These are phyloP conservation scores for Chaenocephalus aceratus DNA, from an alignment of 2,113 vertebrate species.

Conservation along the genomic window DNA sequence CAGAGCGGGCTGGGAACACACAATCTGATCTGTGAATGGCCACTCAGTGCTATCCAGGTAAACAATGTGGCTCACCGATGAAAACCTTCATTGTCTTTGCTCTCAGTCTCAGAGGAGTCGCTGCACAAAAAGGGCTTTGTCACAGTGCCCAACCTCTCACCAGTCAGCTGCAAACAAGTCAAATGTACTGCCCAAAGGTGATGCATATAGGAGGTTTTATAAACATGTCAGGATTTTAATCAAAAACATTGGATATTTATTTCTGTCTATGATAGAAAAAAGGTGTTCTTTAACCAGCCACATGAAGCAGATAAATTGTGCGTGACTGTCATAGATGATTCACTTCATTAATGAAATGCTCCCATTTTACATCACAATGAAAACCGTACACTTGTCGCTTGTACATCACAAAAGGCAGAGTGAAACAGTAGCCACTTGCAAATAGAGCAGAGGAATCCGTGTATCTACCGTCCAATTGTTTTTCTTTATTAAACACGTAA, in stretches of 20 bases:
- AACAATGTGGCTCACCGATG: slow-evolving; percentile 66
- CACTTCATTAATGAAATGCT: slow-evolving; percentile 37
- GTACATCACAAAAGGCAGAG: slow-evolving; percentile 35
- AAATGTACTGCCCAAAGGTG: slow-evolving; percentile 29
- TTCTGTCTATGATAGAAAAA: neutral
- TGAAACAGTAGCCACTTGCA: slow-evolving; percentile 22
- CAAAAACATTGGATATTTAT: neutral
- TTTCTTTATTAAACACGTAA: no score
- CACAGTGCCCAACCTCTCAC: slow-evolving; percentile 30
- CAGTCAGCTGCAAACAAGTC: slow-evolving; percentile 49
- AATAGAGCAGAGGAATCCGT: neutral
- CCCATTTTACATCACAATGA: slow-evolving; percentile 29
- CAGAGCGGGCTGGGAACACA: slow-evolving; percentile 45
- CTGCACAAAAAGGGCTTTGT: slow-evolving; percentile 73
- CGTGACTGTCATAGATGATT: slow-evolving; percentile 18
- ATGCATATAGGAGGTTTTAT: slow-evolving; percentile 10
- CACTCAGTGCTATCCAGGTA: slow-evolving; percentile 42
- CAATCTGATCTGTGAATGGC: slow-evolving; percentile 65
- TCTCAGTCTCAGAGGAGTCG: slow-evolving; percentile 55
- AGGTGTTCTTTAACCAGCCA: no score
- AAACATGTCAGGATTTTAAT: neutral
- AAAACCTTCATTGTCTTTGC: slow-evolving; percentile 75
- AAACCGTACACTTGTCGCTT: slow-evolving; percentile 46
- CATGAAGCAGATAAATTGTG: slow-evolving; percentile 27
- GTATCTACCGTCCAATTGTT: no score